Conservation (phyloP, 1,140 invertebrate species). For the Macrotrachela quadricornifera region DNA sequence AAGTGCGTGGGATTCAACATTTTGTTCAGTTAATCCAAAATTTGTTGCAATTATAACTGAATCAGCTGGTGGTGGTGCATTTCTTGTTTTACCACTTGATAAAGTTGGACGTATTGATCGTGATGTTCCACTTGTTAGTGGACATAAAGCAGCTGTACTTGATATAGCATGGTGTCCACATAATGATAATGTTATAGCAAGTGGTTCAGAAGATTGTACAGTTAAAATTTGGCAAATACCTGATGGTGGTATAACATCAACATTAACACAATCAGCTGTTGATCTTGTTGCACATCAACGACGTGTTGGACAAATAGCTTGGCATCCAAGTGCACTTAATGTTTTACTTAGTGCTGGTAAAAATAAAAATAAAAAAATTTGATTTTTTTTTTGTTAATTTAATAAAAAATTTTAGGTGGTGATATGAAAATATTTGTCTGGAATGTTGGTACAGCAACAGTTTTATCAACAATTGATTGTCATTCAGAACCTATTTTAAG, state of each 20-base stretch:
- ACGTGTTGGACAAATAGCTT: constrained; percentile 24
- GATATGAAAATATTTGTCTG: constrained; percentile 42
- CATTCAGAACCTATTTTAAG: constrained; percentile 73
- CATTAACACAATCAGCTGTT: constrained; percentile 21
- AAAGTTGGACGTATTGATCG: constrained; percentile 19
- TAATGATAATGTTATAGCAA: constrained; percentile 26
- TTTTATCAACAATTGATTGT: constrained; percentile 58
- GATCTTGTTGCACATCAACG: constrained; percentile 27
- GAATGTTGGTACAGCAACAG: constrained; percentile 76
- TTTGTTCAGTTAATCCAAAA: constrained; percentile 27
- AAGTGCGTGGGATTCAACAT: constrained; percentile 21
- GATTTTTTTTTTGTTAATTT: constrained; percentile 10
- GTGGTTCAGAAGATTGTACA: constrained; percentile 23
- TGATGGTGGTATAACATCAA: constrained; percentile 15
- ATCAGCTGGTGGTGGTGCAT: constrained; percentile 23
- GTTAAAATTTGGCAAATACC: constrained; percentile 13
- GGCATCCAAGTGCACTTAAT: constrained; percentile 29
- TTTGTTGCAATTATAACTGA: constrained; percentile 26
- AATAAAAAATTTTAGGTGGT: constrained; percentile 12
- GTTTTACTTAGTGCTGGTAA: constrained; percentile 27
- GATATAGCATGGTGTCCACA: constrained; percentile 31
- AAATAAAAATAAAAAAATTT: constrained; percentile 15
- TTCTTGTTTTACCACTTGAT: constrained; percentile 19
- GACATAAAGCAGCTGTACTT: constrained; percentile 23
- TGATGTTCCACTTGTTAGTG: constrained; percentile 19